These are phyloP conservation scores for Drosophila bocqueti DNA, from an alignment of 1,140 invertebrate genomes.

Conservation along the genomic window DNA sequence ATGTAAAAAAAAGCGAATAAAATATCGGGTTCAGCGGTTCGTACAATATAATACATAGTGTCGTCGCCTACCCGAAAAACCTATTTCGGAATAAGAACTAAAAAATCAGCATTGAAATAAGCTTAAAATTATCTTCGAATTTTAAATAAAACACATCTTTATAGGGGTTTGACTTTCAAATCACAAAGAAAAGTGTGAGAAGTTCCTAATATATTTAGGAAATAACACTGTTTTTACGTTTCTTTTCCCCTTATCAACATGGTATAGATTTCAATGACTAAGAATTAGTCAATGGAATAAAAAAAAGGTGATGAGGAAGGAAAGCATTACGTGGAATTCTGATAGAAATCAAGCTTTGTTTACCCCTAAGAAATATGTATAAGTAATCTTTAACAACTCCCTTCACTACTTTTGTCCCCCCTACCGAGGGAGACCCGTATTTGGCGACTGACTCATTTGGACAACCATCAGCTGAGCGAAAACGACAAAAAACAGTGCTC, in stretches of 20 bases:
- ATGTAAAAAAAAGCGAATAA: constrained; percentile 36
- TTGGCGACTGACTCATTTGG: constrained; percentile 32
- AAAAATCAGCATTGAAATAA: not conserved
- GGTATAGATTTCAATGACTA: not conserved
- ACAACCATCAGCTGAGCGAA: constrained; percentile 40
- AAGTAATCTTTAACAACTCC: not conserved
- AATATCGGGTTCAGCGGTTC: constrained; percentile 36
- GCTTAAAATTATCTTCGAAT: not conserved
- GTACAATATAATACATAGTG: constrained; percentile 22
- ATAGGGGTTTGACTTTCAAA: not conserved
- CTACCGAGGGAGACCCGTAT: not conserved
- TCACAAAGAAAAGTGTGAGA: not conserved
- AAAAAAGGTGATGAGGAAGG: not conserved
- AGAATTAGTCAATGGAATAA: not conserved
- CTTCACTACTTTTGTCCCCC: not conserved
- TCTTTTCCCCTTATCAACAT: not conserved
- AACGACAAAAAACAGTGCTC: constrained; percentile 26
- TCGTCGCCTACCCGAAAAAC: constrained; percentile 31
- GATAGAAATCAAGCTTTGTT: not conserved
- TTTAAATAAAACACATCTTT: not conserved
- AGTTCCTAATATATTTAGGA: not conserved
- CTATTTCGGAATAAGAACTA: too few relatives aligned
- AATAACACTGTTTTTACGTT: not conserved
- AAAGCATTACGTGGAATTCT: not conserved
- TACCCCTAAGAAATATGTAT: not conserved